Evolutionary conservation across 1,140 invertebrate genomes (phyloP).

Genomic region (Vanessa tameamea): DNA sequence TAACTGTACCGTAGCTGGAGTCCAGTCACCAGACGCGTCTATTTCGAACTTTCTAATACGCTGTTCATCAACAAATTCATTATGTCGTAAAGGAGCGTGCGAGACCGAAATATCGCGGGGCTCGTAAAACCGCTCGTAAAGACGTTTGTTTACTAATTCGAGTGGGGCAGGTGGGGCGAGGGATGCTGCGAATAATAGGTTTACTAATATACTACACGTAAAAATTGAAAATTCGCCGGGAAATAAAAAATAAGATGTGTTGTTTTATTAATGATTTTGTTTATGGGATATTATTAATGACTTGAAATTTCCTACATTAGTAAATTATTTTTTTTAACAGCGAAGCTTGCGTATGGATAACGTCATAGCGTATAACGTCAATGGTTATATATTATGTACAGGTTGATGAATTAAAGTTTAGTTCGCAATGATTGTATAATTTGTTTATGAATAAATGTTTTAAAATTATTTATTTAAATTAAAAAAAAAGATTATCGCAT

Average conservation of each 20-base stretch:
- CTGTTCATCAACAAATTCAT: slow-evolving; percentile 81
- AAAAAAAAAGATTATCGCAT: too few species aligned
- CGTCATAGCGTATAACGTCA: too few species aligned
- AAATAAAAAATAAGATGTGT: not conserved
- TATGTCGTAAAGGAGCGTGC: slow-evolving; percentile 78
- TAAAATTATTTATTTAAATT: too few species aligned
- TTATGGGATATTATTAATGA: not conserved
- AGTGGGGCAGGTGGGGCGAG: slow-evolving; percentile 75
- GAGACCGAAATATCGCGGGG: slow-evolving; percentile 78
- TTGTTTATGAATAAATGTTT: too few species aligned
- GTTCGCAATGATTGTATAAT: too few species aligned
- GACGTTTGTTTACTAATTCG: slow-evolving; percentile 80
- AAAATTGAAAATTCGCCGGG: slow-evolving; percentile 26
- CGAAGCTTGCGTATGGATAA: too few species aligned
- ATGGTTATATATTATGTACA: too few species aligned
- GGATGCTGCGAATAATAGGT: slow-evolving; percentile 68
- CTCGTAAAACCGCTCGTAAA: slow-evolving; percentile 78
- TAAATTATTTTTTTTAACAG: too few species aligned
- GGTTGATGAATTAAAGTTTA: too few species aligned
- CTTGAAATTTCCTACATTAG: too few species aligned
- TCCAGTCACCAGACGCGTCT: slow-evolving; percentile 66
- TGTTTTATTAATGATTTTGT: not conserved
- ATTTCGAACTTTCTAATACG: slow-evolving; percentile 77
- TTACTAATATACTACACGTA: slow-evolving; percentile 60
- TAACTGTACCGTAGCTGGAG: not conserved